Base-by-base conservation (phyloP, 2,888 invertebrate species). In the Apotomis betuletana region DNA sequence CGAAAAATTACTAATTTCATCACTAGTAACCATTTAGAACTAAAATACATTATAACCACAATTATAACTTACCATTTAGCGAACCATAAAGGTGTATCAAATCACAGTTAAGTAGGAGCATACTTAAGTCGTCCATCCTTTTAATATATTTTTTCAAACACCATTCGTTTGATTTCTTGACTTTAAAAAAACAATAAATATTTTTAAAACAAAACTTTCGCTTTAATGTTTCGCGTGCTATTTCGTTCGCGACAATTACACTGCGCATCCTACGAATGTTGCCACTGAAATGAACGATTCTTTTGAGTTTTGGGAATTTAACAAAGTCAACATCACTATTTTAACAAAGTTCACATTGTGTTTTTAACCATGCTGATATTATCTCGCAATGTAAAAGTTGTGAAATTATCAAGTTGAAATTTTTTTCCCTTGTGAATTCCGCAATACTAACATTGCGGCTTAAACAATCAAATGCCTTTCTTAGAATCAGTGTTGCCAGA, bases 41-140 rank as follows among this genome's bases (percentile, higher is more conserved):
- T 52, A 52, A 52, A 52, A 27, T 52, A 52, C 13, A 52, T 27
- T 27, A 27, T 27, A 27, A 27, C 27, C 27, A 27, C 27, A n/a
- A 52, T 52, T 13, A 52, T 52, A 52, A 52, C 52, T 52, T 52
- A 52, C 52, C 52, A 52, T 52, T 52, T 13, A 52, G 52, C 52
- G 52, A 52, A 13, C 13, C 52, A 52, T n/a, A 52, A 52, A 52
- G 52, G 9, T 52, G 52, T 9, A 52, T 52, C n/a, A 13, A 52
- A 52, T 52, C 13, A 52, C 4, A 52, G 6, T 13, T 52, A 13
- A 27, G 27, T 27, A 27, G 27, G 27, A 27, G 27, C 27, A 27
- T 27, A 27, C 27, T 27, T 27, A 27, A 27, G 27, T 27, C 27
- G 27, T 27, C 27, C 27, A 27, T 27, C 27, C 27, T 27, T 27